Base-by-base conservation (phyloP, 2,113 vertebrate species). In the Pluvianellus socialis region DNA sequence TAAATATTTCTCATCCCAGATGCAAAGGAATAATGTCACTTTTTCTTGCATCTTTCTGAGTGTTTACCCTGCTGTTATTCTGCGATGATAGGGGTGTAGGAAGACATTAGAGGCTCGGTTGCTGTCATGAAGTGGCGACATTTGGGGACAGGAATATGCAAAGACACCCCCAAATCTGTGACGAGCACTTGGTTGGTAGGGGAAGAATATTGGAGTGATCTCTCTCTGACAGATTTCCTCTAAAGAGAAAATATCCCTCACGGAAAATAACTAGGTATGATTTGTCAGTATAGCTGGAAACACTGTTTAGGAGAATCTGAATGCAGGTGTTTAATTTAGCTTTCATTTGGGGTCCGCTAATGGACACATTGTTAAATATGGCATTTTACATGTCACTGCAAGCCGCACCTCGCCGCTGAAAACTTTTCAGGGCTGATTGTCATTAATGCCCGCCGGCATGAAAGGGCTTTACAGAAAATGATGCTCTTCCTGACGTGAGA, bases 1-100 rank as follows among this genome's bases (percentile, higher is more conserved):
- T 87, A 97, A 98, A 96, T 89, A 92, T 95, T 98, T 97, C 95
- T 96, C 92, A 91, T 81, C 71, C 71, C 89, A 87, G 35, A 55
- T 32, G 28, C 84, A 95, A 97, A 83, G 81, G 76, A 96, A 82
- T 92, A 88, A 95, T 86, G 90, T 97, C 68, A 73, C 45, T 85
- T 97, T 95, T 59, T 94, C 88, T 95, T 84, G 44, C 74, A 35
- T 97, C 81, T 97, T 96, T 94, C 17, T 76, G 90, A 94, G 61
- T 81, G 80, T 96, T 97, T 96, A 59, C 93, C 77, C 81, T 97
- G 95, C 80, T 91, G 82, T 79, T 97, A 70, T 90, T 95, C 89
- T 97, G 68, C 96, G 80, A 75, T 89, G 83, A 85, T 30, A 92
- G 67, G 63, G 59, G 40, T 73, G 94, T 95, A 89, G 88, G 95